Percentiles rank a stretch among this genome's conserved stretches.
phyloP scores from a whole-genome alignment of 64 coral and sea anemone species.

The Trachythela sp. region DNA sequence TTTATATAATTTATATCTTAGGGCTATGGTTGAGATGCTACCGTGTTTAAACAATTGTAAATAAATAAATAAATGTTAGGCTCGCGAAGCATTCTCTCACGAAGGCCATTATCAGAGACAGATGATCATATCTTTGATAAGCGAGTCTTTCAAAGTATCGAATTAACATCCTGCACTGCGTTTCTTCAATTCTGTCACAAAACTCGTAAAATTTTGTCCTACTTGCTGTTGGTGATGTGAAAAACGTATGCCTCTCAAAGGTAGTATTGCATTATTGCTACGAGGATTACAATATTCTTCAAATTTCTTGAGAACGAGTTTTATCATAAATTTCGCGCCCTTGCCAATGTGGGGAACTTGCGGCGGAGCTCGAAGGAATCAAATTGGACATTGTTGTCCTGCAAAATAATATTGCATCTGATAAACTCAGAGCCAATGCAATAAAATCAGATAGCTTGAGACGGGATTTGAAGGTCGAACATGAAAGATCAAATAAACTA shows the following conservation, averaged over 20 bases:
- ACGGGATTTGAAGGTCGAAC: too few relatives aligned
- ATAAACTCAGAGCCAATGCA: too few relatives aligned
- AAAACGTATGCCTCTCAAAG: background rate
- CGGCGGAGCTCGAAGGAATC: too few relatives aligned
- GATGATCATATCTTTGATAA: slow-evolving; percentile 8
- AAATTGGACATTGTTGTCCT: too few relatives aligned
- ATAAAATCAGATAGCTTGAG: too few relatives aligned
- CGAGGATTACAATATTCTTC: slow-evolving; percentile 12
- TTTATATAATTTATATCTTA: too few relatives aligned
- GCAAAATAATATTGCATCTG: too few relatives aligned
- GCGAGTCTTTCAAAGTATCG: slow-evolving; percentile 10
- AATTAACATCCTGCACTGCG: background rate
- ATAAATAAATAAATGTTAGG: background rate
- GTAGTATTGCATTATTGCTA: background rate
- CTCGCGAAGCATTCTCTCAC: slow-evolving; percentile 7
- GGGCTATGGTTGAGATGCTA: too few relatives aligned
- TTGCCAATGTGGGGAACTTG: too few relatives aligned
- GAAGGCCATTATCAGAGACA: background rate
- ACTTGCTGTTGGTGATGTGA: background rate
- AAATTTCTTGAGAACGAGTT: background rate
- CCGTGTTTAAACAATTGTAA: too few relatives aligned
- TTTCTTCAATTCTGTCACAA: background rate
- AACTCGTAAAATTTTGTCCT: background rate
- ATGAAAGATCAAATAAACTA: too few relatives aligned
- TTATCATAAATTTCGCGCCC: background rate